phyloP scores from a whole-genome alignment of 2,888 invertebrate genomes.

The Anoplius nigerrimus region DNA sequence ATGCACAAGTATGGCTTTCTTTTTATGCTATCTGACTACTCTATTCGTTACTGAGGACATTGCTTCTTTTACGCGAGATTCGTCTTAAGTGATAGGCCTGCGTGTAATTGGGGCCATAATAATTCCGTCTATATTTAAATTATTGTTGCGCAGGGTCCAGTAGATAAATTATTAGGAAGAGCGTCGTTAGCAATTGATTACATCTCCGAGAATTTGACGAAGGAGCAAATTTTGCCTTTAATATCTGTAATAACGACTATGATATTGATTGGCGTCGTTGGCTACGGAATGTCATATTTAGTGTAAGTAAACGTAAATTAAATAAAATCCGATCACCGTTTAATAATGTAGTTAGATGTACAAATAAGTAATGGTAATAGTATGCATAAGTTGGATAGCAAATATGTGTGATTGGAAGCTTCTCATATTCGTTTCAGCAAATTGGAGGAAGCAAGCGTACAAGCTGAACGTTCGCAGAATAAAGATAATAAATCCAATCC shows the following conservation, averaged over 20 bases:
- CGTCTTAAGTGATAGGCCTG: no score
- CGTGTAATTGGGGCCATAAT: no score
- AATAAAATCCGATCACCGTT: no score
- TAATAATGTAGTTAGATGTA: no score
- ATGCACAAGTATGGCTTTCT: slow-evolving; percentile 77
- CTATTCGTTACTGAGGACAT: not conserved
- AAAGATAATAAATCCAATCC: slow-evolving; percentile 76
- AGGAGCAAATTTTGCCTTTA: slow-evolving; percentile 87
- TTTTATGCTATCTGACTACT: slow-evolving; percentile 2
- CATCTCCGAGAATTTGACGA: slow-evolving; percentile 83
- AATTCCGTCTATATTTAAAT: not conserved
- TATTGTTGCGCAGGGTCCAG: slow-evolving; percentile 76
- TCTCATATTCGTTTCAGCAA: slow-evolving; percentile 70
- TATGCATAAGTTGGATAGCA: not conserved
- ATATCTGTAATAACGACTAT: slow-evolving; percentile 87
- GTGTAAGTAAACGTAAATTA: slow-evolving; percentile 76
- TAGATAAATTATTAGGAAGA: slow-evolving; percentile 82
- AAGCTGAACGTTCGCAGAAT: slow-evolving; percentile 75
- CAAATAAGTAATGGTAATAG: no score
- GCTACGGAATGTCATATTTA: slow-evolving; percentile 90
- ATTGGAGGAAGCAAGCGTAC: slow-evolving; percentile 79
- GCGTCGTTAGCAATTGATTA: slow-evolving; percentile 83
- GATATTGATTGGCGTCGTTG: slow-evolving; percentile 85
- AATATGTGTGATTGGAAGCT: not conserved
- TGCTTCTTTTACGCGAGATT: not conserved